Evolutionary conservation across 2,113 vertebrate species (phyloP), one percentile per base, ranked within the genome.

Genomic region (Scolopax mira): DNA sequence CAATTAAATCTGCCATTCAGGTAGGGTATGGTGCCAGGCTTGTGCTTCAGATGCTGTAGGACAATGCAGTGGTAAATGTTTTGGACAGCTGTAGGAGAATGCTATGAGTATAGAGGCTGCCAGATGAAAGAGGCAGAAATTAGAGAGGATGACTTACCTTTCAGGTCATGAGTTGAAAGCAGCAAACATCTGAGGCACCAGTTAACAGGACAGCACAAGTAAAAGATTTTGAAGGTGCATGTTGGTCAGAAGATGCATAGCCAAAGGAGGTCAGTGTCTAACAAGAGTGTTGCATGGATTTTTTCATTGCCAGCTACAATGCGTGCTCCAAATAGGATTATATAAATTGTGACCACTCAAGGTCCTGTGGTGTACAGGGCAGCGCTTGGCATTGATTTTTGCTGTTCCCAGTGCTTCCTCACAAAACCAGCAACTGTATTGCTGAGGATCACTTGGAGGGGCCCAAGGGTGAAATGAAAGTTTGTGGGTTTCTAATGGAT

Each of bases 211-310:
- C 7, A 57, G 18, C 11, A 60, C 23, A 57, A 66, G 27, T 16
- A 75, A 21, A 83, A 48, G 8, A 35, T 66, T 77, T 57, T 84
- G 81, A 89, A 72, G 48, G 22, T 3, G 3, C 11, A 3, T 8
- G 33, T 21, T 41, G 49, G 33, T 15, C 13, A 46, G 27, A 79
- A 79, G 30, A 24, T 55, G 41, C 0, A 3, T 52, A 54, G 55
- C 8, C 3, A 24, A 78, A 85, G 23, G 28, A 49, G 6, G 25
- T 66, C 54, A 72, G 9, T 67, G 12, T 58, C 48, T 60, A 84
- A 41, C 11, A 42, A 58, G 8, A 12, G 13, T 37, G 41, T 42
- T 60, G 9, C 4, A 2, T 8, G 23, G 6, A 0, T 0, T 6
- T 39, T 18, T 49, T 74, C 66, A 8, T 64, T 91, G 13, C 46